Percentiles rank a stretch among this genome's conserved stretches.
Conservation (phyloP, 2,113 vertebrate species). For the Phaethornis superciliosus region DNA sequence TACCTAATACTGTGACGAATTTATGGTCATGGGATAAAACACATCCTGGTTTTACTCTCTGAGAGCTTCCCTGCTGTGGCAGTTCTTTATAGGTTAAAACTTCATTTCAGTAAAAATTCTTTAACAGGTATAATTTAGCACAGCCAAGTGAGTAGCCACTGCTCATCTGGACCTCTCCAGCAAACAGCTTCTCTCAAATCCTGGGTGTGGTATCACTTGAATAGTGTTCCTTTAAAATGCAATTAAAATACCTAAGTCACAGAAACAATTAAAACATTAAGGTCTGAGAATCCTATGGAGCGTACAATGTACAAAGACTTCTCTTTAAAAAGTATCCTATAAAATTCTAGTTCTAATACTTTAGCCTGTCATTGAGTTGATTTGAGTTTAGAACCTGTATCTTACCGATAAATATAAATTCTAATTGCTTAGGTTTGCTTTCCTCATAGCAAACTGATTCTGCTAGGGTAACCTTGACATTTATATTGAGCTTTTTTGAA, state of each 20-base stretch:
- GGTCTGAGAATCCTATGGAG: neutral
- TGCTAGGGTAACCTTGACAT: neutral
- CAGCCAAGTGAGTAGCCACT: neutral
- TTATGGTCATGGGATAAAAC: neutral
- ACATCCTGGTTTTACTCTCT: neutral
- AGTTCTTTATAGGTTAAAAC: neutral
- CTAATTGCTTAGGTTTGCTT: neutral
- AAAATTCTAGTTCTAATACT: neutral
- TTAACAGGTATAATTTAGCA: neutral
- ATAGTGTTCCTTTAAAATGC: neutral
- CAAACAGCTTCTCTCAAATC: neutral
- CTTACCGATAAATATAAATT: neutral
- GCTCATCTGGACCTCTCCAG: neutral
- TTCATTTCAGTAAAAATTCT: conserved; percentile 3
- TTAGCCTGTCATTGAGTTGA: neutral
- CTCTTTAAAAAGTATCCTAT: neutral
- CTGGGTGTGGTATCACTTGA: neutral
- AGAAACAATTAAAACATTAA: neutral
- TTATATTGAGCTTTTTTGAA: neutral
- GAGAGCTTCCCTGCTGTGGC: neutral
- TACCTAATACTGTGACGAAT: conserved; percentile 5
- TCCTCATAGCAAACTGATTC: neutral
- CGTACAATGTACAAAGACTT: neutral
- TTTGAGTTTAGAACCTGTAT: neutral
- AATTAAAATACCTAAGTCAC: neutral